These are phyloP conservation scores for Caenorhabditis imperialis DNA, from an alignment of 2,888 invertebrate genomes.

Conservation along the genomic window DNA sequence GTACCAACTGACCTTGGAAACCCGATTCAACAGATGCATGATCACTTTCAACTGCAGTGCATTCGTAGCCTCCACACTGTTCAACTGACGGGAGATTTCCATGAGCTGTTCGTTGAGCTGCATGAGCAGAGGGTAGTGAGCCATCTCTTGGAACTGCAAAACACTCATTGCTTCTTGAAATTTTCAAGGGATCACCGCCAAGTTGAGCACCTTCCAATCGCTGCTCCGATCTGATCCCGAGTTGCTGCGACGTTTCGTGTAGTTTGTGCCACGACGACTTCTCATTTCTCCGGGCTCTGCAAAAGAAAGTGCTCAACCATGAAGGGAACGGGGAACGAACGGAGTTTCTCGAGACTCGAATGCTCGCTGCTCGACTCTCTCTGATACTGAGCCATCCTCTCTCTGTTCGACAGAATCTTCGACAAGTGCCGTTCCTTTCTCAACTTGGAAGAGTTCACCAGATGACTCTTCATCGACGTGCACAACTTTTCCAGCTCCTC, in stretches of 20 bases:
- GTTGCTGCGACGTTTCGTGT: slow-evolving; percentile 22
- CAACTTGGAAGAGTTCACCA: slow-evolving; percentile 18
- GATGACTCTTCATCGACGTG: slow-evolving; percentile 31
- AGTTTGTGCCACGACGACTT: slow-evolving; percentile 32
- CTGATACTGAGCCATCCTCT: slow-evolving; percentile 34
- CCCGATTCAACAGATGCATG: slow-evolving; percentile 61
- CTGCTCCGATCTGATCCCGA: slow-evolving; percentile 47
- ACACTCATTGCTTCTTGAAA: too few species aligned
- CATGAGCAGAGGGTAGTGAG: slow-evolving; percentile 65
- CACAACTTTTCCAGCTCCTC: slow-evolving; percentile 46
- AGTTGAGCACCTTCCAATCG: slow-evolving; percentile 45
- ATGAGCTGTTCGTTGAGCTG: slow-evolving; percentile 69
- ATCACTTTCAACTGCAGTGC: slow-evolving; percentile 66
- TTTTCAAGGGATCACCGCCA: too few species aligned
- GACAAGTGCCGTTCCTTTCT: slow-evolving; percentile 18
- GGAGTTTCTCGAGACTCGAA: slow-evolving; percentile 55
- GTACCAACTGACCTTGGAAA: slow-evolving; percentile 62
- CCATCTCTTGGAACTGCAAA: slow-evolving; percentile 68
- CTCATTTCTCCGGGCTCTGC: slow-evolving; percentile 48
- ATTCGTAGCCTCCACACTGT: slow-evolving; percentile 68
- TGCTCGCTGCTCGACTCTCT: slow-evolving; percentile 56
- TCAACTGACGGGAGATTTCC: slow-evolving; percentile 63
- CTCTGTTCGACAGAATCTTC: slow-evolving; percentile 17
- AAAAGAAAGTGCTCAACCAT: too few species aligned
- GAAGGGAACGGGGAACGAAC: too few species aligned